These are phyloP conservation scores for Cryptoprocta ferox DNA, from an alignment of 2,797 vertebrate genomes.

Conservation along the genomic window DNA sequence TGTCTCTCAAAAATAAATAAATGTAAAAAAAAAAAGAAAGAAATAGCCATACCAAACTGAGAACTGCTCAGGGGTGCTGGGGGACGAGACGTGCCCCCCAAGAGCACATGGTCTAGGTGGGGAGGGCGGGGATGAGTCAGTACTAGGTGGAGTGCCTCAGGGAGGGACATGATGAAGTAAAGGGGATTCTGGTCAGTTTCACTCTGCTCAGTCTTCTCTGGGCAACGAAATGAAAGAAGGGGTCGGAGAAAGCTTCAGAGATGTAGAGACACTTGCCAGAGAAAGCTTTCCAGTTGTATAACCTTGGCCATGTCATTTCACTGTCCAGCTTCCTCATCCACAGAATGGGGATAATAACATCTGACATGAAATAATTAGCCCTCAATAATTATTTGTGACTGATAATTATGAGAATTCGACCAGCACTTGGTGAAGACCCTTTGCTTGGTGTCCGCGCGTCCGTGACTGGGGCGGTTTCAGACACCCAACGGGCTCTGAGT, in stretches of 20 bases:
- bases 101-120: accelerated
- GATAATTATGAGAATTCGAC: background rate
- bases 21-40: background rate
- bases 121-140: background rate
- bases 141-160: accelerated
- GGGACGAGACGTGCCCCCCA: accelerated
- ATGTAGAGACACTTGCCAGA: background rate
- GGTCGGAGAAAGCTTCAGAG: background rate
- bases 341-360: background rate
- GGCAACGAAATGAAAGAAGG: background rate
- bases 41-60: background rate
- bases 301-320: background rate
- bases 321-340: background rate
- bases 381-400: background rate
- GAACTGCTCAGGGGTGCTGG: background rate
- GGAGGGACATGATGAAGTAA: background rate
- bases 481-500: background rate
- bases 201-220: background rate
- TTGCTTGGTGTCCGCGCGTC: background rate
- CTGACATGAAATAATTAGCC: background rate
- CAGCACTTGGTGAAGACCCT: background rate
- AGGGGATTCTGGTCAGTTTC: background rate
- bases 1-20: too few species aligned
- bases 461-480: background rate
- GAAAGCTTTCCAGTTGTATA: background rate